A percentile compares a stretch with the other conserved stretches of the same genome.
These are phyloP conservation scores for Arremon aurantiirostris DNA, from an alignment of 2,797 vertebrate genomes.

Conservation along the genomic window DNA sequence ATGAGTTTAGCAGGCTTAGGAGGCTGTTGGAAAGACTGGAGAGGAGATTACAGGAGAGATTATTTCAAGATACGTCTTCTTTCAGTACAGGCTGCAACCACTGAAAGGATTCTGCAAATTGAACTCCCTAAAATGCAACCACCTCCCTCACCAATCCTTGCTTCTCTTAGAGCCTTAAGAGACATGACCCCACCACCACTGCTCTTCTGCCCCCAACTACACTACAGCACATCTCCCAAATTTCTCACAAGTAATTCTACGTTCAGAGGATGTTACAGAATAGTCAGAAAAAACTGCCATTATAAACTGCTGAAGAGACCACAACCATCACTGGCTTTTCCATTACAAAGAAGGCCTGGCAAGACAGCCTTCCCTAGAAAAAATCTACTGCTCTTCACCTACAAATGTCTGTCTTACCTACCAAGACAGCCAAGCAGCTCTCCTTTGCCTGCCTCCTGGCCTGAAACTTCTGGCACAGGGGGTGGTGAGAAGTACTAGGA, in stretches of 20 bases:
- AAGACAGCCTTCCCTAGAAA: not conserved
- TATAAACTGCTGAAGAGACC: not conserved
- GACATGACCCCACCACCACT: not conserved
- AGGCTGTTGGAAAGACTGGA: not conserved
- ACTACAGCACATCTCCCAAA: not conserved
- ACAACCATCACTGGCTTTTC: not conserved
- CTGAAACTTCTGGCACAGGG: not conserved
- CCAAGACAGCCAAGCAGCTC: not conserved
- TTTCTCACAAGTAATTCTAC: not conserved
- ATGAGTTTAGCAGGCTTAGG: not conserved
- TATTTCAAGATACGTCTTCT: not conserved
- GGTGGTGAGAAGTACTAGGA: not conserved
- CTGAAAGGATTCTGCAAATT: not conserved
- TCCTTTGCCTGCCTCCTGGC: not conserved
- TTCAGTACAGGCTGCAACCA: not conserved
- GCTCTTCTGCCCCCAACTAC: not conserved
- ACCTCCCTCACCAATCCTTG: no score
- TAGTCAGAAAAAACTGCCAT: not conserved
- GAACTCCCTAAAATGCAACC: not conserved
- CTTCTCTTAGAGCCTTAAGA: not conserved
- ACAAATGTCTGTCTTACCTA: accelerated
- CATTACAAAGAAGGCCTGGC: not conserved
- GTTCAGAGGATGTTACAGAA: not conserved
- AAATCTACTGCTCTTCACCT: not conserved
- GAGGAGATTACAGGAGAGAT: not conserved